These are phyloP conservation scores for Notodonta ziczac DNA, from an alignment of 2,888 invertebrate genomes.

Conservation along the genomic window DNA sequence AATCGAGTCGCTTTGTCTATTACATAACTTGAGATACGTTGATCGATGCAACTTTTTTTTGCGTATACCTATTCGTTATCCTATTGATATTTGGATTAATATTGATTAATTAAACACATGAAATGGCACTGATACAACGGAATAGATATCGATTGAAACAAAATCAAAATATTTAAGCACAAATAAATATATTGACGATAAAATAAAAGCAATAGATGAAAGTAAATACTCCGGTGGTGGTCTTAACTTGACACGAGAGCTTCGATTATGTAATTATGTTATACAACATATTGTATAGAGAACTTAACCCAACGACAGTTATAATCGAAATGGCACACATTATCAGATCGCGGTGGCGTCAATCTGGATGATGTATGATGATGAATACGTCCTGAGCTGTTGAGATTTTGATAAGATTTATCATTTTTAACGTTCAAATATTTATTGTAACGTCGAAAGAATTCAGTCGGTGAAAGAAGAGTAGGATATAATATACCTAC, in stretches of 20 bases:
- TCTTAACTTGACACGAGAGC: slow-evolving; percentile 5
- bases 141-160: background rate
- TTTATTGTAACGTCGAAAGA: slow-evolving; percentile 41
- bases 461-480: slow-evolving; percentile 12
- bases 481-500: slow-evolving; percentile 21
- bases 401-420: slow-evolving; percentile 58
- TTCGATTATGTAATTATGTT: slow-evolving; percentile 24
- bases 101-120: slow-evolving; percentile 12
- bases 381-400: slow-evolving; percentile 62
- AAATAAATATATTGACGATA: background rate
- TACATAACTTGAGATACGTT: slow-evolving; percentile 48
- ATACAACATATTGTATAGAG: slow-evolving; percentile 32
- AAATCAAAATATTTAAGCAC: background rate
- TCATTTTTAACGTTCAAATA: slow-evolving; percentile 41
- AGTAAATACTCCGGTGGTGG: background rate
- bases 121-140: slow-evolving; percentile 10
- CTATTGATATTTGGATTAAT: slow-evolving; percentile 23
- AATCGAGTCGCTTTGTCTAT: slow-evolving; percentile 52
- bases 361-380: slow-evolving; percentile 77
- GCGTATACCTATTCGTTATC: slow-evolving; percentile 36
- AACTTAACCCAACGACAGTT: slow-evolving; percentile 44
- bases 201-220: background rate
- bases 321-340: slow-evolving; percentile 61
- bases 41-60: slow-evolving; percentile 51
- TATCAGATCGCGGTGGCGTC: slow-evolving; percentile 56